Evolutionary conservation across 2,888 invertebrate genomes (phyloP), one percentile per base, ranked within the genome.

Genomic region (Pheosia gnoma): DNA sequence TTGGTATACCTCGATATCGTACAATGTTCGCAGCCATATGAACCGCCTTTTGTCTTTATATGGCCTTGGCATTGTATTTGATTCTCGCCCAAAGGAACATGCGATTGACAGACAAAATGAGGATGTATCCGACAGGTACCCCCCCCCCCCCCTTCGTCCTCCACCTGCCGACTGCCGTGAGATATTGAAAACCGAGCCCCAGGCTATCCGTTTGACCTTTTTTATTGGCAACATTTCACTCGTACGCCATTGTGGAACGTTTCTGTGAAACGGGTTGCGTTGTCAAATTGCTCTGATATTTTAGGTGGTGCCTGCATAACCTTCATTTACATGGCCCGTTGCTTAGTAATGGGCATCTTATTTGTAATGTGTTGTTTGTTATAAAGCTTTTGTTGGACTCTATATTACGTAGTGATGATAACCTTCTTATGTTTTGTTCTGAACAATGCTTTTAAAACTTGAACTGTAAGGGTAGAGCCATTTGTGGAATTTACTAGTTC

Each of bases 191-290:
- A 89, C 88, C 84, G 84, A 82, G 85, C 86, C 83, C 79, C 70
- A 71, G 82, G 86, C 88, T 78, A 87, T 87, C 80, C 85, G 85
- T 88, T 88, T 87, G 90, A 90, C 89, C 90, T 89, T 90, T 90
- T 90, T 90, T 89, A 89, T 89, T 88, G 88, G 87, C 84, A 87
- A 89, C 89, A 90, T 91, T 90, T 90, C 88, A 91, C 89, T 87
- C 84, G 88, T 85, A 86, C 84, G 86, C 84, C 88, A 85, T 88
- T 90, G 89, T 89, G 86, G 84, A 85, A 80, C 85, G 82, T 82
- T 84, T 84, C 82, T 85, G 83, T 86, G 83, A 84, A 86, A 84
- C 84, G 85, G 86, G 84, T 84, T 83, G 83, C 83, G 85, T 86
- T 88, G 88, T 89, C 88, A 89, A 89, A 89, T 89, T 87, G 86